These are phyloP conservation scores for Diogma glabrata DNA, from an alignment of 2,888 invertebrate genomes.

Conservation along the genomic window DNA sequence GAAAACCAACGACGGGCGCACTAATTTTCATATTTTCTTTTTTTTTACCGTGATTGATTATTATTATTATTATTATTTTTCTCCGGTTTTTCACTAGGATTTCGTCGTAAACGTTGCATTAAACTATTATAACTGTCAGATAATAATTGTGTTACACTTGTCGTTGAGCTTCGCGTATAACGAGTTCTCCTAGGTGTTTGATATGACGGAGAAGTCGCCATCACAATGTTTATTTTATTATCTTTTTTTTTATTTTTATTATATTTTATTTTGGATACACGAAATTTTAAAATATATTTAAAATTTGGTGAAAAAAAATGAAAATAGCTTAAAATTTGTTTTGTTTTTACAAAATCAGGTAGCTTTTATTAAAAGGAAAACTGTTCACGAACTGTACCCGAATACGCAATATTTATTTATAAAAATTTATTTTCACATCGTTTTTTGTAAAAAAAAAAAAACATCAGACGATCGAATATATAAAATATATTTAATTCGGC, in stretches of 20 bases:
- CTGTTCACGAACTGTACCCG: slow-evolving; percentile 5
- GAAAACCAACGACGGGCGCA: too few species aligned
- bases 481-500: too few species aligned
- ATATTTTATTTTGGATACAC: too few species aligned
- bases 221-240: slow-evolving; percentile 11
- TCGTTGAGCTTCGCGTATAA: slow-evolving; percentile 64
- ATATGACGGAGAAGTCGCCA: slow-evolving; percentile 32
- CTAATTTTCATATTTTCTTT: neutral
- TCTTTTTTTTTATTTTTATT: neutral
- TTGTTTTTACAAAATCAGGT: too few species aligned
- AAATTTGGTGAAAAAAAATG: neutral
- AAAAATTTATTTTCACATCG: slow-evolving; percentile 8
- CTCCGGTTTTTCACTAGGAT: slow-evolving; percentile 59
- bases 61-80: slow-evolving; percentile 22
- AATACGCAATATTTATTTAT: slow-evolving; percentile 9
- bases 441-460: neutral
- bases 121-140: slow-evolving; percentile 80
- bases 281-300: too few species aligned
- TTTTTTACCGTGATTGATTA: slow-evolving; percentile 9
- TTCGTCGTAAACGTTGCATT: slow-evolving; percentile 67
- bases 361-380: slow-evolving; percentile 2
- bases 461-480: too few species aligned
- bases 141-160: slow-evolving; percentile 74
- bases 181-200: slow-evolving; percentile 46
- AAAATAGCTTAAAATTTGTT: neutral